Evolutionary conservation across 2,888 invertebrate species (phyloP), one percentile per base, ranked within the genome.

Genomic region (Tetheella fluctuosa): DNA sequence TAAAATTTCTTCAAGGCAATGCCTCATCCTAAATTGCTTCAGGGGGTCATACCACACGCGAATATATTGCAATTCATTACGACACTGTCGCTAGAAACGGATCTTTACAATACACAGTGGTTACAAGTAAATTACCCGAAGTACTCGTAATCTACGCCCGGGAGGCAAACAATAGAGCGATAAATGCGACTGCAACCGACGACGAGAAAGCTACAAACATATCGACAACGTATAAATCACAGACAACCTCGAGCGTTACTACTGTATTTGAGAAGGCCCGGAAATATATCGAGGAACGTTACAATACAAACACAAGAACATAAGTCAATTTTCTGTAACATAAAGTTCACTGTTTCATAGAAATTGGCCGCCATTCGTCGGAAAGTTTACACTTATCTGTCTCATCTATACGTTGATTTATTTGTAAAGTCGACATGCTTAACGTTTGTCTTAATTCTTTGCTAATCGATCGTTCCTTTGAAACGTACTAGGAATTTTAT

Each of bases 151-250:
- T 84, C 79, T 77, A 78, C 80, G 80, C 84, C 79, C 71, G 69
- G 80, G 80, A 79, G 84, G 84, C 84, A 83, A 89, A 91, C 91
- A 92, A 92, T 91, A 89, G 90, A 89, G 90, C 86, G 85, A 89
- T 91, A 91, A 91, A 85, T 76, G 83, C 79, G 79, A 85, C 82
- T 78, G 77, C 79, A 81, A 71, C 78, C 81, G 78, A 81, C 80
- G 71, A 74, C 74, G 69, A 83, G 89, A 89, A 89, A 90, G 91
- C 85, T 81, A 82, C 85, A 80, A 80, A 84, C 73, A 79, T 86
- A 90, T 90, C 88, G 88, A 79, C 85, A 83, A 84, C 80, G 83
- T 79, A 90, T 90, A 91, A 90, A 91, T 91, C 86, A 89, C 74
- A 84, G 75, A 82, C 80, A 81, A 85, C 80, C 80, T 83, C 79